Evolutionary conservation across 2,113 vertebrate genomes (phyloP), one percentile per base, ranked within the genome.

Genomic region (Forbesichthys agassizii): DNA sequence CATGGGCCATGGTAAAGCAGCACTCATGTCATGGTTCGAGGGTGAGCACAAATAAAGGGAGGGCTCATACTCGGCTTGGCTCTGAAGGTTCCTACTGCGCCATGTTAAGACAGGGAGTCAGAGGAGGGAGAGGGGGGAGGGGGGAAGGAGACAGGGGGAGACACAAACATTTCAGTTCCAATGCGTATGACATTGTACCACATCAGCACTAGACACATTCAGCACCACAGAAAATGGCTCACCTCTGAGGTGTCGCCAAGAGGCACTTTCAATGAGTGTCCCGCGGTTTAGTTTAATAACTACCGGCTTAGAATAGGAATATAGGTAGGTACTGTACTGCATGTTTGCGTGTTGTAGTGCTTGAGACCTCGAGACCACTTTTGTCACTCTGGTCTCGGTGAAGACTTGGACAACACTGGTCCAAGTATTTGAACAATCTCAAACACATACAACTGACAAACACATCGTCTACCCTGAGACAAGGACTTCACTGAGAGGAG

Each of bases 61-160:
- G 74, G 73, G 80, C 78, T 87, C 88, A 54, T 91, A 91, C 90
- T 91, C 83, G 74, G 88, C 53, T 88, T 88, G 87, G 84, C 89
- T 91, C 94, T 91, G 93, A 93, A 95, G 93, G 94, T 95, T 89
- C 94, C 94, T 94, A 93, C 69, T 79, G 84, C 63, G 88, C 88
- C 86, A 81, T 48, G 79, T 80, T 33, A 70, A 79, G 83, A 88
- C 81, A 81, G 74, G 83, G 75, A 80, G 82, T 86, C 86, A 88
- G 73, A 87, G 79, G 61, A 86, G 54, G 5, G 76, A 74, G 69
- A 84, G 82, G 73, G 86, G 79, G 61, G 86, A 55, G 5, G 76
- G 75, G 69, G 84, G 82, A 77, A 75, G 64, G 55, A 48, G 69
- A 66, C 69, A 69, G 5, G 36, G 36, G 36, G 36, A 60, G 62